Conservation (phyloP, 2,113 vertebrate genomes). For the Aegithalos caudatus region DNA sequence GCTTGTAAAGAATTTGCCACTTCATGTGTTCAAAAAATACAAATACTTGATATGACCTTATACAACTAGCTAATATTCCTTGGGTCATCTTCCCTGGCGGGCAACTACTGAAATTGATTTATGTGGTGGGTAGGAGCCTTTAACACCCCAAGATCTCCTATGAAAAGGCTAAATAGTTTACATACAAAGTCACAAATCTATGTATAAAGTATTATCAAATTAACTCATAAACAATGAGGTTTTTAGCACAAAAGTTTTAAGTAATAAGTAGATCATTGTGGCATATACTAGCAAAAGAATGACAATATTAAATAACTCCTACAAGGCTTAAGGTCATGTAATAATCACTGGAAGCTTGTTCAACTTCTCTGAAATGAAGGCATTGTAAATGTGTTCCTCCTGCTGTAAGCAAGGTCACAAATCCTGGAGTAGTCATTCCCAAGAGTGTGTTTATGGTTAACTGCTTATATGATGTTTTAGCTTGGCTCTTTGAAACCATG, state of each 20-base stretch:
- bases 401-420: background rate
- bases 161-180: background rate
- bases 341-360: background rate
- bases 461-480: background rate
- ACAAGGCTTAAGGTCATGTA: background rate
- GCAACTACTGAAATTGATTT: background rate
- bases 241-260: background rate
- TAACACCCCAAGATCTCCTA: background rate
- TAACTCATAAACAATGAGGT: background rate
- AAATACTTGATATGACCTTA: background rate
- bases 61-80: background rate
- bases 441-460: background rate
- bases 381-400: background rate
- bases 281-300: background rate
- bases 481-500: background rate
- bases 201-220: slow-evolving; percentile 18
- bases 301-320: background rate
- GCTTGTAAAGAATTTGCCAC: background rate
- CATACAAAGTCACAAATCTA: background rate
- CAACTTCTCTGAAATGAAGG: background rate
- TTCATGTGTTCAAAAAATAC: background rate
- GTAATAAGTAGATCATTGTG: background rate
- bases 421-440: background rate
- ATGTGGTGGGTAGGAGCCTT: background rate
- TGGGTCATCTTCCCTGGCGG: background rate